Conservation (phyloP, 1,140 invertebrate species). For the Macrostomum lignano region DNA sequence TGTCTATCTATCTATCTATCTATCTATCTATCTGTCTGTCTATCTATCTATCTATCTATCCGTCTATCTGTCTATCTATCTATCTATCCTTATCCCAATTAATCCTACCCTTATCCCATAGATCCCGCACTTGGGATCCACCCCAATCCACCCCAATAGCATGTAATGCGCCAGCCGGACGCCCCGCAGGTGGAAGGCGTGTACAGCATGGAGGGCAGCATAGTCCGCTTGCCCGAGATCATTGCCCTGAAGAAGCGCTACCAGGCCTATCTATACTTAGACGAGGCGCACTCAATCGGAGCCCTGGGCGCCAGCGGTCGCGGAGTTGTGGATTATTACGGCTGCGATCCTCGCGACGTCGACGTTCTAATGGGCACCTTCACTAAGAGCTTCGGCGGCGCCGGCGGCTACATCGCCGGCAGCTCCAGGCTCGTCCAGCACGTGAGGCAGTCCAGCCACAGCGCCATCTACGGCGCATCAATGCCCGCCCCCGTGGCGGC, state of each 20-base stretch:
- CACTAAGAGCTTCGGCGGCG: slow-evolving; percentile 72
- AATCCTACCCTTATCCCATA: too few relatives aligned
- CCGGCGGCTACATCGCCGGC: slow-evolving; percentile 84
- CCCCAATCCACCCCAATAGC: too few relatives aligned
- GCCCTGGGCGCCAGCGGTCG: slow-evolving; percentile 57
- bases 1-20: too few relatives aligned
- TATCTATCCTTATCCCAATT: too few relatives aligned
- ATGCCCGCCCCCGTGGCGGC: slow-evolving; percentile 66
- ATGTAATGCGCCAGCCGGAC: too few relatives aligned
- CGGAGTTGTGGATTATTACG: slow-evolving; percentile 60
- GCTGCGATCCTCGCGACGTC: slow-evolving; percentile 50
- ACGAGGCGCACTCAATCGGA: slow-evolving; percentile 83
- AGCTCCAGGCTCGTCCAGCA: slow-evolving; percentile 49
- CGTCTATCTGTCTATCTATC: too few relatives aligned
- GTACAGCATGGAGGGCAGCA: slow-evolving; percentile 78
- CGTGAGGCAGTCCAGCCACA: slow-evolving; percentile 50
- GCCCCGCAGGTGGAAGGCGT: too few relatives aligned
- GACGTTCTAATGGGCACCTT: slow-evolving; percentile 92
- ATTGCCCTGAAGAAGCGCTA: slow-evolving; percentile 75
- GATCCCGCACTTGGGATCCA: too few relatives aligned
- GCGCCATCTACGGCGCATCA: slow-evolving; percentile 49
- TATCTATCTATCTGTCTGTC: too few relatives aligned
- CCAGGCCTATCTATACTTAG: slow-evolving; percentile 58
- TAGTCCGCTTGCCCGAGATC: slow-evolving; percentile 59
- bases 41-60: too few relatives aligned